Evolutionary conservation across 2,113 vertebrate genomes (phyloP).

Genomic region (Ophthalmotilapia sp.): DNA sequence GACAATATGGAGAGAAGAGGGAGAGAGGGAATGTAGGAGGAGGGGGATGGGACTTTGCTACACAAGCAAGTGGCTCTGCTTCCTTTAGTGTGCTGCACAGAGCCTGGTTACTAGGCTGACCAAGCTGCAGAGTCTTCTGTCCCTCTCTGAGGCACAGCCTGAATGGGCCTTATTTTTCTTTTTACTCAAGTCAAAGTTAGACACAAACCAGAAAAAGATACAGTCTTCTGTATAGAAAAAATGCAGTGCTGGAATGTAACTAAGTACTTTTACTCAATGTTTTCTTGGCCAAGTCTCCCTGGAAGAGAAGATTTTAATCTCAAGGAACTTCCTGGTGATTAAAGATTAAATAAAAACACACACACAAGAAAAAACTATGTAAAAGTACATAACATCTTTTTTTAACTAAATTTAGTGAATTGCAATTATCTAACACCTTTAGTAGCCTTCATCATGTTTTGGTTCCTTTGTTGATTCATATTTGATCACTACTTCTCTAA

Average conservation of each 20-base stretch:
- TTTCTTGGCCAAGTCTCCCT: background rate
- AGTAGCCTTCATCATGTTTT: background rate
- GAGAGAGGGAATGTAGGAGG: constrained; percentile 64
- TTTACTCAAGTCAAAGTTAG: background rate
- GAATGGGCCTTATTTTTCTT: constrained; percentile 36
- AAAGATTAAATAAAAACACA: background rate
- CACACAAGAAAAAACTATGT: background rate
- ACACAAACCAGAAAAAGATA: background rate
- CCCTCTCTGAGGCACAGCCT: constrained; percentile 32
- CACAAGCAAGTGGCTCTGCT: constrained; percentile 58
- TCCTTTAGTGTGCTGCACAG: constrained; percentile 54
- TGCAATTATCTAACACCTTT: background rate
- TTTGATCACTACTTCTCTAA: background rate
- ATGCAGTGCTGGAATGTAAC: background rate
- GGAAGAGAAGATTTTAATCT: background rate
- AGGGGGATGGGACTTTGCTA: constrained; percentile 61
- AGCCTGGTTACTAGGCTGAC: constrained; percentile 49
- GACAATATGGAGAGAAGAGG: constrained; percentile 73
- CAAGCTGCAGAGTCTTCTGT: constrained; percentile 49
- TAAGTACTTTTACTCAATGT: background rate
- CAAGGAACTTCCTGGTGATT: background rate
- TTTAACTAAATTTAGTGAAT: background rate
- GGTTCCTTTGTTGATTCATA: background rate
- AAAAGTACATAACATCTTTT: background rate
- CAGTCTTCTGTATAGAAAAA: background rate